A percentile compares a stretch with the other conserved stretches of the same genome.
Conservation (phyloP, 2,113 vertebrate genomes). For the Clupea harengus region DNA sequence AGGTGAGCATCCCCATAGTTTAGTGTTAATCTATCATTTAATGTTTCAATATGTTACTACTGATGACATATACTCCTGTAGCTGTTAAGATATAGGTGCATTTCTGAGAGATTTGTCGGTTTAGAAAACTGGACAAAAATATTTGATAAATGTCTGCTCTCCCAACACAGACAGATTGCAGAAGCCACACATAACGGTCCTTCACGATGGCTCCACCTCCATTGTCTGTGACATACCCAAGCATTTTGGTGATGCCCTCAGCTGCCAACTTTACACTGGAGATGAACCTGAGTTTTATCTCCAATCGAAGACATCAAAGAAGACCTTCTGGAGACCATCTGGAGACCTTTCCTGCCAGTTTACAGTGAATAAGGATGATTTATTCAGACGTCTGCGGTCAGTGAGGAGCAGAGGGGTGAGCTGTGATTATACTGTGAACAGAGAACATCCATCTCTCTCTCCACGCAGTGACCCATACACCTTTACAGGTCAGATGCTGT, state of each 20-base stretch:
- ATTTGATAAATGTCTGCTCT: no score
- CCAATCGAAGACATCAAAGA: fast-evolving
- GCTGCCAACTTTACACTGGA: constrained; percentile 46
- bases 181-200: constrained; percentile 23
- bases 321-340: no score
- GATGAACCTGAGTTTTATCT: background rate
- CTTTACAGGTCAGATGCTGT: constrained; percentile 22
- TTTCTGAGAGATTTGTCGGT: no score
- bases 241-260: background rate
- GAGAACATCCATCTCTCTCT: constrained; percentile 29
- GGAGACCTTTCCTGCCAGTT: background rate
- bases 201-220: background rate
- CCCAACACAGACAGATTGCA: constrained; percentile 7
- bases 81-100: no score
- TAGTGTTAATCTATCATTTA: background rate
- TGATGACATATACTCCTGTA: background rate
- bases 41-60: background rate
- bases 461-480: constrained; percentile 39
- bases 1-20: constrained; percentile 27
- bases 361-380: background rate
- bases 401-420: constrained; percentile 31
- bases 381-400: constrained; percentile 31
- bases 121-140: no score
- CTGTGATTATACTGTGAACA: constrained; percentile 42
- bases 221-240: constrained; percentile 22